Percentiles rank a stretch among this genome's conserved stretches.
phyloP scores from a whole-genome alignment of 2,888 invertebrate genomes.

The Nysson spinosus region DNA sequence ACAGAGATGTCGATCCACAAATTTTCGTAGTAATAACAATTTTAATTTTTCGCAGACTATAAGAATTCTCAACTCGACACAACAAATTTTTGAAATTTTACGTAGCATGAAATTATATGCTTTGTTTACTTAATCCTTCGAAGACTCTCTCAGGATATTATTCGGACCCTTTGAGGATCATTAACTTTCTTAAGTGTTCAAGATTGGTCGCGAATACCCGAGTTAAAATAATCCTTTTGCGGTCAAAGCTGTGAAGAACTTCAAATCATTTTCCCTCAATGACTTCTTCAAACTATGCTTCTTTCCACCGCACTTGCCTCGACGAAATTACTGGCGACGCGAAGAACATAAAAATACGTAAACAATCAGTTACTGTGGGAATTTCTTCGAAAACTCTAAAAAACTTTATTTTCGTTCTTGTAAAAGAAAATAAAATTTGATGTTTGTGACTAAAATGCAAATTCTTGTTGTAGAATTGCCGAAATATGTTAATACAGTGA shows the following conservation, averaged over 20 bases:
- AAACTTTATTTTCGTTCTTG: not conserved
- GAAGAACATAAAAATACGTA: not conserved
- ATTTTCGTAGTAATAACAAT: no score
- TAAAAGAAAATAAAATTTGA: not conserved
- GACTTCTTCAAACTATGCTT: not conserved
- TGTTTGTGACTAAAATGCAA: no score
- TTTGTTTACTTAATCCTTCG: not conserved
- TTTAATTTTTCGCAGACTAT: no score
- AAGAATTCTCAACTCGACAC: no score
- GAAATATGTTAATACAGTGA: no score
- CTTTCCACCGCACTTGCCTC: no score
- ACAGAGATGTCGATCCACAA: no score
- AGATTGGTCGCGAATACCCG: not conserved
- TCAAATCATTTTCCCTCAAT: conserved; percentile 3
- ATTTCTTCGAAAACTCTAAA: conserved; percentile 4
- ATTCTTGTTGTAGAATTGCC: no score
- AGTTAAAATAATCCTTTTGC: conserved; percentile 10
- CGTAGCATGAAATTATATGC: not conserved
- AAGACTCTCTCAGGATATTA: not conserved
- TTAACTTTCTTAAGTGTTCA: conserved; percentile 1
- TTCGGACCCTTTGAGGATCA: not conserved
- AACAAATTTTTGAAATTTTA: no score
- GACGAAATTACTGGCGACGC: conserved; percentile 1
- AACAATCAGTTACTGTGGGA: not conserved
- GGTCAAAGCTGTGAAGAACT: not conserved